Evolutionary conservation across 2,113 vertebrate species (phyloP).

Genomic region (Ictidomys tridecemlineatus): DNA sequence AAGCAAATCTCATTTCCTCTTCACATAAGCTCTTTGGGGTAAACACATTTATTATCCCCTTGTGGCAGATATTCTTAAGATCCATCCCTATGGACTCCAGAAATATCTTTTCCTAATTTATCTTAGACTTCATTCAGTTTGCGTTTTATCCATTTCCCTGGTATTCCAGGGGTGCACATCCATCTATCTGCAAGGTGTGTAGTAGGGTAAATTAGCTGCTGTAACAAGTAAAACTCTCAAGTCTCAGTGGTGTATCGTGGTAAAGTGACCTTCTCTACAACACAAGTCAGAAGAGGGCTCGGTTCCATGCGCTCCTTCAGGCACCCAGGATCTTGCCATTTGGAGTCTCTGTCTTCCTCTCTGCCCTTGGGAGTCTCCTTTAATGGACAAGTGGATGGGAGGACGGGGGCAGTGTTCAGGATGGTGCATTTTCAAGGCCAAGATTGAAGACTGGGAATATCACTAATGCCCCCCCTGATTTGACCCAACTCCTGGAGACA

Average conservation of each 20-base stretch:
- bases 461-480: not conserved
- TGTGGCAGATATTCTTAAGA: not conserved
- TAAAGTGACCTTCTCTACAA: not conserved
- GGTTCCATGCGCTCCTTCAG: not conserved
- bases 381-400: not conserved
- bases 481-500: not conserved
- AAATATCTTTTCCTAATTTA: not conserved
- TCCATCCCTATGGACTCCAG: not conserved
- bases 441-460: not conserved
- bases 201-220: not conserved
- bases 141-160: not conserved
- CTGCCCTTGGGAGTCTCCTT: not conserved
- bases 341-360: not conserved
- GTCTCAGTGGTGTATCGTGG: not conserved
- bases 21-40: not conserved
- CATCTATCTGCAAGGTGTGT: not conserved
- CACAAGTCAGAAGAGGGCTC: not conserved
- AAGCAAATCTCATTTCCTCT: not conserved
- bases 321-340: not conserved
- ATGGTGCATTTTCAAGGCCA: too few species aligned
- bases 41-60: not conserved
- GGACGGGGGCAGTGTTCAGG: not conserved
- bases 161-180: not conserved
- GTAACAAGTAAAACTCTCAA: not conserved
- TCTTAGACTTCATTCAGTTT: fast-evolving